Evolutionary conservation across 2,113 vertebrate species (phyloP).

Genomic region (Penelope pileata): DNA sequence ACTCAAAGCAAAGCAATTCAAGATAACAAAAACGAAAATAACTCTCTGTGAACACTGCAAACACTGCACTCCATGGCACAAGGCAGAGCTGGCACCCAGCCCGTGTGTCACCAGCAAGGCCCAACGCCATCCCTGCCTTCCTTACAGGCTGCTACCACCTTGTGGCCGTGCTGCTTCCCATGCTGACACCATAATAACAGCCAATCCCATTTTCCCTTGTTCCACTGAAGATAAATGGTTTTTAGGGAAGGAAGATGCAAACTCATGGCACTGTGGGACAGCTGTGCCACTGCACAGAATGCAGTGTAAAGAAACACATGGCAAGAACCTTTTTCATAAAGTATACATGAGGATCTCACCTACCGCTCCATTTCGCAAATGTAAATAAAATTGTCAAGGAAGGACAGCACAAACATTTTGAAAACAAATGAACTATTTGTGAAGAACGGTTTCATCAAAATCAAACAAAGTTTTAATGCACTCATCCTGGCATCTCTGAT

Average conservation of each 20-base stretch:
- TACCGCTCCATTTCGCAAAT: background rate
- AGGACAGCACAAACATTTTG: background rate
- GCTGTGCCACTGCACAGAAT: background rate
- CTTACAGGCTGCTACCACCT: constrained; percentile 38
- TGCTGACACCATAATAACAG: background rate
- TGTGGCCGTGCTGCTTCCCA: background rate
- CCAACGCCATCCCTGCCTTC: background rate
- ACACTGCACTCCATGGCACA: background rate
- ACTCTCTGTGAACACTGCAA: too few species aligned
- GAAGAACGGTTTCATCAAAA: background rate
- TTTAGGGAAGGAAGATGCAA: background rate
- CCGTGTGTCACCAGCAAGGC: background rate
- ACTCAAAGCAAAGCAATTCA: background rate
- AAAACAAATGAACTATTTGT: background rate
- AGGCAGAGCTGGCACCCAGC: too few species aligned
- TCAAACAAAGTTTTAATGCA: background rate
- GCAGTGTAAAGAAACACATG: background rate
- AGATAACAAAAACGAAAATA: background rate
- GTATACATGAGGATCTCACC: background rate
- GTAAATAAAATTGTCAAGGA: background rate
- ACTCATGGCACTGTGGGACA: background rate
- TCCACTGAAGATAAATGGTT: background rate
- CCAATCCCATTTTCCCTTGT: background rate
- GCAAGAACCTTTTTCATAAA: background rate
- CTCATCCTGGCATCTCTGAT: background rate